A percentile compares a stretch with the other conserved stretches of the same genome.
phyloP scores from a whole-genome alignment of 2,113 vertebrate species.

The Neopipo cinnamomea region DNA sequence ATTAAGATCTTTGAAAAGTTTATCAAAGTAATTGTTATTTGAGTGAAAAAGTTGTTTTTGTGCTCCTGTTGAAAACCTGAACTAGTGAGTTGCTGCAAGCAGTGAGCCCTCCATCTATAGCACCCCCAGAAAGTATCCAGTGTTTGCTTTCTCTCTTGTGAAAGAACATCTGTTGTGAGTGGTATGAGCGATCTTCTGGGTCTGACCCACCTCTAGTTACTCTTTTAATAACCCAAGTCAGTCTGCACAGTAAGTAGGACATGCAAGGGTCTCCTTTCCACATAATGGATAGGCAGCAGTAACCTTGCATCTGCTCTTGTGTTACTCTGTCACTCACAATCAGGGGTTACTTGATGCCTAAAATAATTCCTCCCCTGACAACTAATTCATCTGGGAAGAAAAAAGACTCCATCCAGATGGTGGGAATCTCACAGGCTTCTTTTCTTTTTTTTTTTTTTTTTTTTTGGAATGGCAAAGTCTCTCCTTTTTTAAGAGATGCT shows the following conservation, averaged over 20 bases:
- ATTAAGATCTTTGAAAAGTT: neutral
- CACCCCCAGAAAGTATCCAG: neutral
- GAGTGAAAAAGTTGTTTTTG: neutral
- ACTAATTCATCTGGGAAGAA: slow-evolving; percentile 68
- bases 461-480: neutral
- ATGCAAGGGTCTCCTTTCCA: slow-evolving; percentile 15
- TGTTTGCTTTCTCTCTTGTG: neutral
- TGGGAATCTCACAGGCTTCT: slow-evolving; percentile 51
- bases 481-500: slow-evolving; percentile 14
- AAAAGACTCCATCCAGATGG: slow-evolving; percentile 67
- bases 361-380: slow-evolving; percentile 67
- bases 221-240: slow-evolving; percentile 11
- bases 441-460: neutral
- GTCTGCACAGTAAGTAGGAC: slow-evolving; percentile 22
- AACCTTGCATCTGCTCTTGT: slow-evolving; percentile 66
- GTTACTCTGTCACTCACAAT: slow-evolving; percentile 68
- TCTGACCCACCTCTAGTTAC: slow-evolving; percentile 4
- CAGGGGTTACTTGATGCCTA: slow-evolving; percentile 65
- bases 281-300: slow-evolving; percentile 41
- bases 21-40: neutral
- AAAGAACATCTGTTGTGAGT: slow-evolving; percentile 24
- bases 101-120: neutral
- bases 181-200: neutral
- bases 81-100: neutral
- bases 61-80: neutral